A percentile compares a stretch with the other conserved stretches of the same genome.
Conservation (phyloP, 2,888 invertebrate species). For the Smittia sp. region DNA sequence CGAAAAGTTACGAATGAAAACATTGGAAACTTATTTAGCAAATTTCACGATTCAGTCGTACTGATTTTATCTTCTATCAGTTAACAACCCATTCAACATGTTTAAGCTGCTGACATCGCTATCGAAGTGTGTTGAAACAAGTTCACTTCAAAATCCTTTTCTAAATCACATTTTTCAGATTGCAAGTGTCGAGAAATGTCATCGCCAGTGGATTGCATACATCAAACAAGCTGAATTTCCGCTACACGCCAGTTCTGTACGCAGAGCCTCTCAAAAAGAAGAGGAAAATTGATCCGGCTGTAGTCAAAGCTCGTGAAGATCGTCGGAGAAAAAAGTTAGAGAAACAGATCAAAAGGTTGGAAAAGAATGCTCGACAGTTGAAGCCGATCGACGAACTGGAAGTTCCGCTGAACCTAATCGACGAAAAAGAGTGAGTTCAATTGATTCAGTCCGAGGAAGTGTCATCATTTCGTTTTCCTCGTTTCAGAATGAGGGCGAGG, state of each 20-base stretch:
- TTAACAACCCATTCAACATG: background rate
- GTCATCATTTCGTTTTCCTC: conserved; percentile 24
- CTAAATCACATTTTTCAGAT: background rate
- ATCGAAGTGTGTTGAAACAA: background rate
- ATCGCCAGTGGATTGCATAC: background rate
- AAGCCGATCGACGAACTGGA: conserved; percentile 91
- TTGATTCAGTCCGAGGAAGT: background rate
- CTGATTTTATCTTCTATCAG: too few species aligned
- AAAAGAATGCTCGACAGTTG: conserved; percentile 75
- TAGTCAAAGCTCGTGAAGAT: conserved; percentile 78
- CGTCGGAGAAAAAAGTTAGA: conserved; percentile 78
- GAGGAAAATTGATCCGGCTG: conserved; percentile 76
- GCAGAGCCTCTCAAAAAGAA: conserved; percentile 91
- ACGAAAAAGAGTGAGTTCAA: conserved; percentile 61
- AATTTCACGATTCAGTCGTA: too few species aligned
- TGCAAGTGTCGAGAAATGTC: conserved; percentile 1
- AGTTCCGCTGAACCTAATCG: conserved; percentile 64
- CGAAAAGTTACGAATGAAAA: too few species aligned
- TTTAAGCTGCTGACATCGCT: background rate
- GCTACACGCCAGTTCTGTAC: conserved; percentile 48
- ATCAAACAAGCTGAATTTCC: conserved; percentile 26
- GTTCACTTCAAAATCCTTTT: background rate
- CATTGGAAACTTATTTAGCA: too few species aligned
- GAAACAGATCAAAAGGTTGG: conserved; percentile 77
- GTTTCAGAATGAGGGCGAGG: conserved; percentile 57